Percentiles rank a stretch among this genome's conserved stretches.
phyloP scores from a whole-genome alignment of 2,797 vertebrate genomes.

The Dallia pectoralis region DNA sequence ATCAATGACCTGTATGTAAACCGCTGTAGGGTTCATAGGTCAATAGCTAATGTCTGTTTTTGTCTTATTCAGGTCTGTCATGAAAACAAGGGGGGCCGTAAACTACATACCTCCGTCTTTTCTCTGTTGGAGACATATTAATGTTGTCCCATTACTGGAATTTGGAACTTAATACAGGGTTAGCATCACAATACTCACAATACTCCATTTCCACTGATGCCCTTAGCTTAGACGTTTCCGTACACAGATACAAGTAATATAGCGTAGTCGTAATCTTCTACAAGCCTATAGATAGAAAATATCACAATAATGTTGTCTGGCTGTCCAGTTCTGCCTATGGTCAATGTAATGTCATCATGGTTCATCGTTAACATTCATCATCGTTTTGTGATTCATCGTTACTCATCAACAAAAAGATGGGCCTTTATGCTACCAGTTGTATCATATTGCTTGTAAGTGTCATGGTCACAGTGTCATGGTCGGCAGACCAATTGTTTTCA shows the following conservation, averaged over 20 bases:
- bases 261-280: not conserved
- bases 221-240: not conserved
- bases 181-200: not conserved
- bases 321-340: not conserved
- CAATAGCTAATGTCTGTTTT: slow-evolving; percentile 47
- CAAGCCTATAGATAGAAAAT: not conserved
- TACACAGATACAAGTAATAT: not conserved
- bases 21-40: not conserved
- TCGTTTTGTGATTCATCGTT: too few species aligned
- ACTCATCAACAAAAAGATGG: slow-evolving; percentile 21
- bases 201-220: not conserved
- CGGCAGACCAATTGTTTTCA: slow-evolving; percentile 7
- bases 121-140: slow-evolving; percentile 27
- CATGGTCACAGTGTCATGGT: slow-evolving; percentile 26
- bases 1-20: slow-evolving; percentile 58
- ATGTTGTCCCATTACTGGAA: too few species aligned
- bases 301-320: not conserved
- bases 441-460: slow-evolving; percentile 2
- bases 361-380: too few species aligned
- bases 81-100: slow-evolving; percentile 45
- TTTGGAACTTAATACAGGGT: too few species aligned
- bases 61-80: slow-evolving; percentile 45
- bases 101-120: slow-evolving; percentile 42
- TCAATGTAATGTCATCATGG: not conserved
- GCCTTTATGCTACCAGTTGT: slow-evolving; percentile 5